These are phyloP conservation scores for Acrocephalus scirpaceus DNA, from an alignment of 2,797 vertebrate genomes.

Conservation along the genomic window DNA sequence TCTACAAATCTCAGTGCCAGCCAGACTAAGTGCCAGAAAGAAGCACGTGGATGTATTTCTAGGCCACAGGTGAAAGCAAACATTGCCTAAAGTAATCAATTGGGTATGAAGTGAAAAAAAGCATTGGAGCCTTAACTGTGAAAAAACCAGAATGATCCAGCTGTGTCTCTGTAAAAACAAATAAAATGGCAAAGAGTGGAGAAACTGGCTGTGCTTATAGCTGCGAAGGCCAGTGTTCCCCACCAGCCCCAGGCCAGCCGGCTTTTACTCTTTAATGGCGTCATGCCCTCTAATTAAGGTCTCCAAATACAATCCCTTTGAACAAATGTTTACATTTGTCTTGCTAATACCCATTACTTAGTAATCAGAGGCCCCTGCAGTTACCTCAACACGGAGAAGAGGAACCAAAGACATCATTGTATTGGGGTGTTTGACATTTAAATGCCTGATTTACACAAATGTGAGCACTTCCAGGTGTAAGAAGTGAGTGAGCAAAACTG, in stretches of 20 bases:
- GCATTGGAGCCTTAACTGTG: neutral
- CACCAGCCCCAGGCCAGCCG: neutral
- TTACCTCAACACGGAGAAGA: neutral
- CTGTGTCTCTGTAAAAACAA: neutral
- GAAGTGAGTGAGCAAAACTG: neutral
- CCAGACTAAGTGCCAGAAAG: neutral
- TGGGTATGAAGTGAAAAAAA: neutral
- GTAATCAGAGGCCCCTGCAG: constrained; percentile 28
- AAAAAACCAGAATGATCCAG: neutral
- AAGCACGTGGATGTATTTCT: neutral
- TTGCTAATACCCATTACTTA: constrained; percentile 52
- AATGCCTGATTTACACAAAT: neutral
- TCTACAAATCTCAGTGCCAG: neutral
- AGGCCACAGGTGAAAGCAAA: neutral
- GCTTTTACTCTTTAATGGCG: constrained; percentile 55
- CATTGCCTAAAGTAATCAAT: neutral
- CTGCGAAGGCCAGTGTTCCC: neutral
- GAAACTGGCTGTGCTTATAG: neutral
- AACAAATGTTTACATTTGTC: constrained; percentile 67
- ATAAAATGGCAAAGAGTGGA: neutral
- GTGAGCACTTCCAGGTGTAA: neutral
- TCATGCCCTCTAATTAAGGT: constrained; percentile 62
- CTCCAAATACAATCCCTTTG: constrained; percentile 50
- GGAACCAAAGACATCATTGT: neutral
- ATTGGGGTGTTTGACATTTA: neutral